Conservation (phyloP, 2,113 vertebrate species). For the Xiphorhynchus elegans region DNA sequence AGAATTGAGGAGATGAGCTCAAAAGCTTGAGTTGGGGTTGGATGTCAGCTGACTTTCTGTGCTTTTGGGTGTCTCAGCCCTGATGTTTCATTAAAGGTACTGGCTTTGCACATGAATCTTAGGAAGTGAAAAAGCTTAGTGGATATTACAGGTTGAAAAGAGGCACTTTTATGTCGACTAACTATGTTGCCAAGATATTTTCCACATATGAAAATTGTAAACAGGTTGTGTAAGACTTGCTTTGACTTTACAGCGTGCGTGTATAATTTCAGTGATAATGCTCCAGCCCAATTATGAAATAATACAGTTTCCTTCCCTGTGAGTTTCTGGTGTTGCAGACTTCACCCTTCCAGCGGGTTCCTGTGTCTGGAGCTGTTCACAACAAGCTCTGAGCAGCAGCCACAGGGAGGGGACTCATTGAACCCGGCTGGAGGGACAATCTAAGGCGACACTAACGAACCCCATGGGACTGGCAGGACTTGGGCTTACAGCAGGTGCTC, state of each 20-base stretch:
- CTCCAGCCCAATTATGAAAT: background rate
- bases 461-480: background rate
- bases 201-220: background rate
- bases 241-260: background rate
- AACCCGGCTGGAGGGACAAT: background rate
- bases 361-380: background rate
- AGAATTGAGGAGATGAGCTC: background rate
- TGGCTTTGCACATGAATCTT: background rate
- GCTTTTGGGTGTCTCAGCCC: background rate
- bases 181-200: background rate
- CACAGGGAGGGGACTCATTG: background rate
- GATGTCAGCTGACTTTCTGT: background rate
- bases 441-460: background rate
- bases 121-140: background rate
- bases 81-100: background rate
- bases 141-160: background rate
- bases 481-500: background rate
- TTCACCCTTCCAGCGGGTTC: background rate
- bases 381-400: background rate
- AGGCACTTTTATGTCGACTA: background rate
- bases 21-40: background rate
- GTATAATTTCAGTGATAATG: background rate
- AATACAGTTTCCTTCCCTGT: background rate
- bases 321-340: background rate
- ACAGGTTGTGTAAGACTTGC: slow-evolving; percentile 10